phyloP scores from a whole-genome alignment of 2,113 vertebrate species.

The Neoarius graeffei region DNA sequence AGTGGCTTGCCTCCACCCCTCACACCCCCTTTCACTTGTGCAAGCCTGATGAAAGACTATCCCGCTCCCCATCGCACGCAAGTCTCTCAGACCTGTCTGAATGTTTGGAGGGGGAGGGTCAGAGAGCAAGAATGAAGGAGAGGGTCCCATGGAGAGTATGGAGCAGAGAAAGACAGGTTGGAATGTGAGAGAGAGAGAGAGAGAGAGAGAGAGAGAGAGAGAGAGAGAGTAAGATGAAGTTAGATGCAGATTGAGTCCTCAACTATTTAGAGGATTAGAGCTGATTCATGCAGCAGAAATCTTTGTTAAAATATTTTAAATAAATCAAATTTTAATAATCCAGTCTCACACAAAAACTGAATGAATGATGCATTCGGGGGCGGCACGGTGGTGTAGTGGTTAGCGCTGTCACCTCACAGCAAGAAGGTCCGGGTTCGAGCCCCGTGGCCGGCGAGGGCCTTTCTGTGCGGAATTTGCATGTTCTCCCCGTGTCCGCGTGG shows the following conservation, averaged over 20 bases:
- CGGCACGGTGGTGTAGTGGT: no score
- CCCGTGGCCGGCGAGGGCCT: no score
- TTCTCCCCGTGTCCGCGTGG: no score
- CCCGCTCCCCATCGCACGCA: constrained; percentile 66
- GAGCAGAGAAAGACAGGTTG: constrained; percentile 31
- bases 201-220: constrained; percentile 26
- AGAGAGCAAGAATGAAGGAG: constrained; percentile 37
- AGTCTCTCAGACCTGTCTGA: constrained; percentile 51
- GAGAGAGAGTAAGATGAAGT: background rate
- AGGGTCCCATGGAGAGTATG: constrained; percentile 21
- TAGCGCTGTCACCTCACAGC: no score
- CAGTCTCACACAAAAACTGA: background rate
- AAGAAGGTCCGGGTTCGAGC: no score
- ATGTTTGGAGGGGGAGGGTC: constrained; percentile 28
- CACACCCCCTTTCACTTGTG: constrained; percentile 58
- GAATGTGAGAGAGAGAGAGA: constrained; percentile 27
- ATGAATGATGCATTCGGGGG: no score
- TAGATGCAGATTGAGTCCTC: background rate
- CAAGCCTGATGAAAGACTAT: constrained; percentile 69
- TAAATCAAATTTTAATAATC: background rate
- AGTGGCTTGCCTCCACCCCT: constrained; percentile 54
- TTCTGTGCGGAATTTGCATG: no score
- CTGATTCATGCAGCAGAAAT: background rate
- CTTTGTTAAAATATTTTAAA: no score
- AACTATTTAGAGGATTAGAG: background rate